A percentile compares a stretch with the other conserved stretches of the same genome.
Conservation (phyloP, 1,140 invertebrate genomes). For the Drosophila dunni region DNA sequence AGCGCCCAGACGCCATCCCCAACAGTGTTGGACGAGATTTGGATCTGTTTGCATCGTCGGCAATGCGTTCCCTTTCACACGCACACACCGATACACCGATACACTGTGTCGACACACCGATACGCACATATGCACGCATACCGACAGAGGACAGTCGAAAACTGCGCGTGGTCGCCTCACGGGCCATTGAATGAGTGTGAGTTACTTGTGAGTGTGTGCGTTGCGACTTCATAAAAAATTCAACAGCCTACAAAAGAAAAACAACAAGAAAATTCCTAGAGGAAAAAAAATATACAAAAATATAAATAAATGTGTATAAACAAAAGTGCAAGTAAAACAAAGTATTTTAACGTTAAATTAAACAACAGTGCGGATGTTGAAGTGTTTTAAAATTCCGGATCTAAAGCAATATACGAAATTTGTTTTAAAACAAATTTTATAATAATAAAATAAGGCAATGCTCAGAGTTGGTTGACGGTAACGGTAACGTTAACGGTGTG, state of each 20-base stretch:
- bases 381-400: constrained; percentile 3
- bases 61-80: constrained; percentile 41
- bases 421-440: constrained; percentile 26
- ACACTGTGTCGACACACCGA: constrained; percentile 13
- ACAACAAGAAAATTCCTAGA: constrained; percentile 42
- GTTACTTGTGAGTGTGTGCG: constrained; percentile 15
- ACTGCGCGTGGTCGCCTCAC: constrained; percentile 42
- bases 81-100: constrained; percentile 10
- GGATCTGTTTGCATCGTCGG: constrained; percentile 60
- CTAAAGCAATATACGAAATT: constrained; percentile 7
- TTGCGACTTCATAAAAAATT: constrained; percentile 73
- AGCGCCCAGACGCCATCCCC: constrained; percentile 39
- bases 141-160: constrained; percentile 53
- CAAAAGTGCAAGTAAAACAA: constrained; percentile 41
- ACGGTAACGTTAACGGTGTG: constrained; percentile 22
- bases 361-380: constrained; percentile 21
- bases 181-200: constrained; percentile 17
- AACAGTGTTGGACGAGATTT: constrained; percentile 72
- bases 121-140: constrained; percentile 21
- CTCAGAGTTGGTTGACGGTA: background rate
- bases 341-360: constrained; percentile 40
- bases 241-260: constrained; percentile 67
- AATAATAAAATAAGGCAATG: constrained; percentile 5
- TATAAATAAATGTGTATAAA: constrained; percentile 46
- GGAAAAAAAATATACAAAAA: constrained; percentile 37